These are phyloP conservation scores for Neodontobutis hainanensis DNA, from an alignment of 2,113 vertebrate genomes.

Conservation along the genomic window DNA sequence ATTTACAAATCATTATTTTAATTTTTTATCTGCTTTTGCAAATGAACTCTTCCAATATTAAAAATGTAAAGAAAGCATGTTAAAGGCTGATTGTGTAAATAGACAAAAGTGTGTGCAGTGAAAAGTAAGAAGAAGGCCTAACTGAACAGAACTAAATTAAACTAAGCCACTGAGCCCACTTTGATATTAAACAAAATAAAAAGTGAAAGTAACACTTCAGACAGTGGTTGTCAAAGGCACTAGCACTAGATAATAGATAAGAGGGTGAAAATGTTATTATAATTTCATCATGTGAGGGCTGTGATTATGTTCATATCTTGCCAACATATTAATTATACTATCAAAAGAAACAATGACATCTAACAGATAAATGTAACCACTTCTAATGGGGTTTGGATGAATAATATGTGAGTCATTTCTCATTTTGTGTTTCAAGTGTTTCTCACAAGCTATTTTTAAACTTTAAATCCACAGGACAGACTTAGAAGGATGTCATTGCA, in stretches of 20 bases:
- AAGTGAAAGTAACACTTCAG: background rate
- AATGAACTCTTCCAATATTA: no score
- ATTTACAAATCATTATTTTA: no score
- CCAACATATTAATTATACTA: background rate
- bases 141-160: no score
- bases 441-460: background rate
- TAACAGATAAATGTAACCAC: background rate
- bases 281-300: background rate
- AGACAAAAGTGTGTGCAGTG: no score
- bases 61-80: no score
- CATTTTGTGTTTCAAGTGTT: background rate
- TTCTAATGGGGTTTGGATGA: background rate
- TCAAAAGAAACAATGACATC: background rate
- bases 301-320: constrained; percentile 4
- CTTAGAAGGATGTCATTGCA: background rate
- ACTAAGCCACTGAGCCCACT: no score
- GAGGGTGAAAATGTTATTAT: background rate
- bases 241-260: background rate
- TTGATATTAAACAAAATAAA: no score
- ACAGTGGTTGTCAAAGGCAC: background rate
- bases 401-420: background rate
- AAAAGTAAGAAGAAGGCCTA: no score
- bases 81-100: no score
- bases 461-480: background rate
- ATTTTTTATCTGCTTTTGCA: no score